A percentile compares a stretch with the other conserved stretches of the same genome.
phyloP scores from a whole-genome alignment of 2,888 invertebrate genomes.

The Macrosoma leucophasiata region DNA sequence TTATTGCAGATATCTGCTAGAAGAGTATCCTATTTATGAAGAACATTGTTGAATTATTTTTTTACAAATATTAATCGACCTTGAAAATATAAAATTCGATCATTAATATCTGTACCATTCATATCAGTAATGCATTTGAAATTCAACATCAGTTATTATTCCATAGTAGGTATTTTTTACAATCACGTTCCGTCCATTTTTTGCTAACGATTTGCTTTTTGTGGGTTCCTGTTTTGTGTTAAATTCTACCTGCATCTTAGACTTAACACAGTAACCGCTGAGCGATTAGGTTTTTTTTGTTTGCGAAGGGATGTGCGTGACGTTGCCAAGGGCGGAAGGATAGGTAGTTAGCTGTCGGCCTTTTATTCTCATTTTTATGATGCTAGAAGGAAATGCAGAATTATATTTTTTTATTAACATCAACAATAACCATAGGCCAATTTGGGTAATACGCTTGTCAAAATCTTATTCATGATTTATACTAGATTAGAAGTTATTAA shows the following conservation, averaged over 20 bases:
- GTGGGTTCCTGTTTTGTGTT: slow-evolving; percentile 41
- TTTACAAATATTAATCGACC: too few relatives aligned
- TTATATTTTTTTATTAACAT: slow-evolving; percentile 6
- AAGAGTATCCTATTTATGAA: too few relatives aligned
- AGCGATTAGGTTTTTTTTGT: slow-evolving; percentile 47
- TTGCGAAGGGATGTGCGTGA: slow-evolving; percentile 67
- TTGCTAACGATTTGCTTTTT: slow-evolving; percentile 46
- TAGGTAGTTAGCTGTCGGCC: slow-evolving; percentile 48
- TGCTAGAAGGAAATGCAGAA: slow-evolving; percentile 53
- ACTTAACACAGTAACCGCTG: slow-evolving; percentile 48
- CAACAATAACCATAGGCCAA: slow-evolving; percentile 8
- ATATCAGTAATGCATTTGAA: slow-evolving; percentile 41
- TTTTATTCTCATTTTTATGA: slow-evolving; percentile 56
- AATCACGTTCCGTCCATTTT: slow-evolving; percentile 60
- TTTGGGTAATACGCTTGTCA: slow-evolving; percentile 10
- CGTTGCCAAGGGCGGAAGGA: slow-evolving; percentile 68
- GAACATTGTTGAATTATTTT: too few relatives aligned
- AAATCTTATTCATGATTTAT: slow-evolving; percentile 6
- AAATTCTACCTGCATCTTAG: slow-evolving; percentile 61
- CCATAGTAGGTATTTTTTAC: slow-evolving; percentile 44
- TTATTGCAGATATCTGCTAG: too few relatives aligned
- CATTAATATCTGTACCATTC: slow-evolving; percentile 51
- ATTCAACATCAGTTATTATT: slow-evolving; percentile 65
- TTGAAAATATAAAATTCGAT: slow-evolving; percentile 37
- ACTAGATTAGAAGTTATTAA: too few relatives aligned